Base-by-base conservation (phyloP, 2,888 invertebrate genomes). In the Dicycla oo region DNA sequence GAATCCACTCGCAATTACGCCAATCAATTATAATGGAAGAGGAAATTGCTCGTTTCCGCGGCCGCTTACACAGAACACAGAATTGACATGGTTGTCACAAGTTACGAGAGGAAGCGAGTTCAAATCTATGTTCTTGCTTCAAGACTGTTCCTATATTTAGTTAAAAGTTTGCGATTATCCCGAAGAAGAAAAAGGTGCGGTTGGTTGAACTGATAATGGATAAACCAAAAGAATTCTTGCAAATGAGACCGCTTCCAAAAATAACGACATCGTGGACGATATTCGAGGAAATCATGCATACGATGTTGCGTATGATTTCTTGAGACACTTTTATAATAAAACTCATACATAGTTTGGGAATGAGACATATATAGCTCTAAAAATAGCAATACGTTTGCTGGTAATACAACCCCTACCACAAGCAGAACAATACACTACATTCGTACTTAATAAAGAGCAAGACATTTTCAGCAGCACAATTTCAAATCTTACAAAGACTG, bases 11-110 rank as follows among this genome's bases (percentile, higher is more conserved):
- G 92, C 93, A 95, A 95, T 95, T 95, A 95, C 92, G 87, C 90
- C 95, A 94, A 95, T 94, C 94, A 95, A 94, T 94, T 95, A 94
- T 94, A 95, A 94, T 95, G 94, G 92, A 92, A 88, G 88, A 92
- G 94, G 94, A 95, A 95, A 95, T 95, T 95, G 93, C 93, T 89
- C 83, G 93, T 94, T 94, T 95, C 95, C 95, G 94, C 86, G 89
- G 89, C 90, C 87, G 89, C 90, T 91, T 88, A 88, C 85, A 88
- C 89, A 87, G 89, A 89, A 90, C 88, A 86, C 86, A 77, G 86
- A 84, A 87, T 87, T 86, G 85, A 75, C 80, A 71, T 60, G 81
- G 6, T 69, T 73, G 88, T 79, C 54, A 8, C 61, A 85, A 85
- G 83, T 43, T 30, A 80, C 7, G 38, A 57, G 81, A 66, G 76